Base-by-base conservation (phyloP, 1,140 invertebrate genomes). In the Bacillus rossius region DNA sequence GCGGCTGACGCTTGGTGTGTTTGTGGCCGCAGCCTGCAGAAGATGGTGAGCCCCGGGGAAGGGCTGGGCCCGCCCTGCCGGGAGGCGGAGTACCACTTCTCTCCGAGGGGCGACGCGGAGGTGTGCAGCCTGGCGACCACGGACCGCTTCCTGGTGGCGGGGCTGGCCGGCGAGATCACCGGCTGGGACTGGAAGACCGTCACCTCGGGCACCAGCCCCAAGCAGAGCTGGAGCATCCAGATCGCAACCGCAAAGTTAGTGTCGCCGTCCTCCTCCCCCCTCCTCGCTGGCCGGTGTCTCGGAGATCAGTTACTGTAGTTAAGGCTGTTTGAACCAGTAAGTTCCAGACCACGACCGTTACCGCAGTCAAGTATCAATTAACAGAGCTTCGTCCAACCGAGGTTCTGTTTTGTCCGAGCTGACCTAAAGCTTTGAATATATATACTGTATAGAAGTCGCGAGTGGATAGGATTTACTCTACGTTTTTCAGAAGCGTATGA, bases 141-240 rank as follows among this genome's bases (percentile, higher is more conserved):
- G 13, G 79, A 86, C 0, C 81, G 84, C 63, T 87, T 87, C 71
- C 73, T 94, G 2, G 78, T 94, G 34, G 84, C 85, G 58, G 91
- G 89, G 26, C 80, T 81, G 25, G 76, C 83, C 63, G 87, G 88
- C 53, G 81, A 87, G 72, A 86, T 93, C 55, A 73, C 71, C 63
- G 91, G 85, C 23, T 88, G 86, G 79, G 82, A 86, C 58, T 94
- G 89, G 89, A 83, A 84, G 60, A 74, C 75, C 25, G 72, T 88
- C 19, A 75, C 73, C 51, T 83, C 81, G 22, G 79, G 79, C 58
- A 78, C 76, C 58, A 87, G 81, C 72, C 75, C 68, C 75, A 80
- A 71, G 64, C 66, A 74, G 16, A 73, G 77, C 13, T 92, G 89
- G 89, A 80, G 72, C 29, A 79, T 91, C 13, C 79, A 81, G 61